phyloP scores from a whole-genome alignment of 2,888 invertebrate species.

The Ormyrus pomaceus region DNA sequence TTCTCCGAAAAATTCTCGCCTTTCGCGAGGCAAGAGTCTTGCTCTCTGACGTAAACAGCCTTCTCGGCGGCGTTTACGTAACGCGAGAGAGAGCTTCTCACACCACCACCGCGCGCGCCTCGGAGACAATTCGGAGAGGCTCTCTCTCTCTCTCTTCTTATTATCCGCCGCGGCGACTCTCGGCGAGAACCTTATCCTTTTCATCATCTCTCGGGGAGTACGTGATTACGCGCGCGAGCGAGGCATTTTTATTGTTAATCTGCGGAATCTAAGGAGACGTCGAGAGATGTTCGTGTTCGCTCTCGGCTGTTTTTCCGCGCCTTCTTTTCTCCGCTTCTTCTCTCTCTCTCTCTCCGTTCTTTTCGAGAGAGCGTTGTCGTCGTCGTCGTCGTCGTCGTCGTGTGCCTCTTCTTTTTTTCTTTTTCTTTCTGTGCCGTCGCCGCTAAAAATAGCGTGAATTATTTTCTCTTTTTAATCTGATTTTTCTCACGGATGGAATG shows the following conservation, averaged over 20 bases:
- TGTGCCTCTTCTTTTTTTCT: too few relatives aligned
- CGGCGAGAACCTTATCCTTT: constrained; percentile 5
- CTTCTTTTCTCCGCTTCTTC: too few relatives aligned
- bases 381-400: too few relatives aligned
- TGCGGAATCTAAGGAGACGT: not conserved
- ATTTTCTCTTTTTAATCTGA: not conserved
- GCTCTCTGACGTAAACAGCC: too few relatives aligned
- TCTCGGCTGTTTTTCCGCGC: too few relatives aligned
- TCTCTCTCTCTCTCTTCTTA: not conserved
- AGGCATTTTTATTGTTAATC: constrained; percentile 41
- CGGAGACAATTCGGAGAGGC: not conserved
- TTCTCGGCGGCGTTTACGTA: not conserved
- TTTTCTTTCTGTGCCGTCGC: too few relatives aligned
- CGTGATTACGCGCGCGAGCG: constrained; percentile 5
- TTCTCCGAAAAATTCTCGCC: too few relatives aligned
- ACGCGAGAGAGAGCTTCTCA: not conserved
- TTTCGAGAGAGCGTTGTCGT: too few relatives aligned
- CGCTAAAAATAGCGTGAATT: not conserved
- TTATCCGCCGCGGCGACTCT: not conserved
- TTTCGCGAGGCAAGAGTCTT: too few relatives aligned
- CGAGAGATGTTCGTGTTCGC: not conserved
- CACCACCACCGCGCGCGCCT: too few relatives aligned
- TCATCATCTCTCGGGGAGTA: constrained; percentile 13
- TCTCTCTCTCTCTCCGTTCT: too few relatives aligned
- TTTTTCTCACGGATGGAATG: not conserved